These are phyloP conservation scores for Euwallacea fornicatus DNA, from an alignment of 1,140 invertebrate species.

Conservation along the genomic window DNA sequence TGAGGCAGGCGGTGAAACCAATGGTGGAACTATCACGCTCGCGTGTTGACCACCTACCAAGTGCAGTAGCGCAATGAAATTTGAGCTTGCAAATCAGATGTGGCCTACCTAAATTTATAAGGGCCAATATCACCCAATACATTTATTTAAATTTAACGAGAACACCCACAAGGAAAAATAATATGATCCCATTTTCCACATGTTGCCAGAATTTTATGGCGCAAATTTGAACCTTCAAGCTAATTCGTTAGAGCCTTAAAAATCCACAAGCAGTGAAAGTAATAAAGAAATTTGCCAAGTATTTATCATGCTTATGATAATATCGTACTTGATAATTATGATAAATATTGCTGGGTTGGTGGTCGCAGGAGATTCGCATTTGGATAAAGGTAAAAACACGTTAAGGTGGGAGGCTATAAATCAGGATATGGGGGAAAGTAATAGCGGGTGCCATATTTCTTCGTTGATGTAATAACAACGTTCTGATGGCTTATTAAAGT, in stretches of 20 bases:
- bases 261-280: neutral
- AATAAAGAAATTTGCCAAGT: slow-evolving; percentile 24
- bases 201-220: neutral
- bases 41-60: too few relatives aligned
- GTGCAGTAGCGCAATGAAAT: too few relatives aligned
- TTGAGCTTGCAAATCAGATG: neutral
- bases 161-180: neutral
- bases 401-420: slow-evolving; percentile 17
- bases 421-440: slow-evolving; percentile 9
- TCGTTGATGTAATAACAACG: neutral
- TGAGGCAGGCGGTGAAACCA: neutral
- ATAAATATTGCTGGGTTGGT: slow-evolving; percentile 25
- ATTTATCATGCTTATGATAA: slow-evolving; percentile 31
- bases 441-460: neutral
- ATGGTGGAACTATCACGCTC: neutral
- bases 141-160: neutral
- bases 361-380: slow-evolving; percentile 18
- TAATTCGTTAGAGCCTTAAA: neutral
- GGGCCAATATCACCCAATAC: neutral
- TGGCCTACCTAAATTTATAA: slow-evolving; percentile 1
- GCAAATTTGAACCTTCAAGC: neutral
- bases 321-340: slow-evolving; percentile 26
- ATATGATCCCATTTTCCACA: neutral
- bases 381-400: slow-evolving; percentile 25
- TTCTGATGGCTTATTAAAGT: too few relatives aligned